A percentile compares a stretch with the other conserved stretches of the same genome.
Evolutionary conservation across 2,888 invertebrate genomes (phyloP).

Genomic region (Trachelus stipa): DNA sequence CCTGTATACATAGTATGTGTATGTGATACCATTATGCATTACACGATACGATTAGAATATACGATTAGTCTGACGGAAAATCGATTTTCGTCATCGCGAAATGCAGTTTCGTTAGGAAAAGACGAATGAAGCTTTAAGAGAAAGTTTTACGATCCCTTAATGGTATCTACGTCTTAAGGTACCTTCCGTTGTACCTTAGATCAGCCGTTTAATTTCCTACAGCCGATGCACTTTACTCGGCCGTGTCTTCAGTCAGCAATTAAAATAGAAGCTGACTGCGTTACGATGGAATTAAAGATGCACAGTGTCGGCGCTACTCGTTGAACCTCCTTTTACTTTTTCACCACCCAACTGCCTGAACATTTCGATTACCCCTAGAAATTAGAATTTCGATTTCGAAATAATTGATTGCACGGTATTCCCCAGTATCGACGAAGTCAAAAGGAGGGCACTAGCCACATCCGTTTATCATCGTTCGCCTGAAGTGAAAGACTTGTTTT

Average conservation of each 20-base stretch:
- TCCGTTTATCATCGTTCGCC: neutral
- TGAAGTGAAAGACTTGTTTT: neutral
- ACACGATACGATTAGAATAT: neutral
- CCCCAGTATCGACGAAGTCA: no score
- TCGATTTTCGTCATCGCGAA: neutral
- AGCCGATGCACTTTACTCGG: neutral
- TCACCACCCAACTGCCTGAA: neutral
- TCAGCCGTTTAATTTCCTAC: neutral
- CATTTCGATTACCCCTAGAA: neutral
- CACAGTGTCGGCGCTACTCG: neutral
- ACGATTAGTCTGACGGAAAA: neutral
- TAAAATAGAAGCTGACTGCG: neutral
- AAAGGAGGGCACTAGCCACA: no score
- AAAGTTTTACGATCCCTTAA: neutral
- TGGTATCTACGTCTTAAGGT: neutral
- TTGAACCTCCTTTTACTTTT: neutral
- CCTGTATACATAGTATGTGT: neutral
- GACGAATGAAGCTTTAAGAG: neutral
- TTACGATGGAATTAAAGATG: neutral
- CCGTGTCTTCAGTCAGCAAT: neutral
- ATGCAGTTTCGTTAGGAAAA: neutral
- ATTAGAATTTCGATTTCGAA: neutral
- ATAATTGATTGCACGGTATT: neutral
- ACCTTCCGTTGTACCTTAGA: neutral
- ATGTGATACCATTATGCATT: neutral